Base-by-base conservation (phyloP, 2,113 vertebrate species). In the Leiothrix lutea region DNA sequence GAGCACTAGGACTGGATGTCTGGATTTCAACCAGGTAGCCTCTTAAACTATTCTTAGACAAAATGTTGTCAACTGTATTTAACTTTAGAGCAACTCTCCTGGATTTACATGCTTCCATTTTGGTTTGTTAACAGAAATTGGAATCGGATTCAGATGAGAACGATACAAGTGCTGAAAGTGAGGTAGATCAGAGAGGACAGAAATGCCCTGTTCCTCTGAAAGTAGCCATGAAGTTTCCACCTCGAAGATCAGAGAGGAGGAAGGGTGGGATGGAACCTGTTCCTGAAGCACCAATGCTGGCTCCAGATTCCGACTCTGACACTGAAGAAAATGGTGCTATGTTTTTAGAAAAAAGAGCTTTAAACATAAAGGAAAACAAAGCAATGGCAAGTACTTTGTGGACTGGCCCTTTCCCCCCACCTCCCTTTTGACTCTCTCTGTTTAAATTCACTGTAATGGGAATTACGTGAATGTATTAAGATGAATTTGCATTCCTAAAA, bases 331-430 rank as follows among this genome's bases (percentile, higher is more conserved):
- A 86, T 5, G 98, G 98, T 38, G 88, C 98, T 9, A 87, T 98
- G 95, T 99, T 99, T 87, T 97, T 99, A 88, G 96, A 97, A 94
- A 99, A 99, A 95, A 98, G 99, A 92, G 99, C 99, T n/a, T 96
- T 99, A 90, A 99, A 99, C 92, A 99, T 99, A 95, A 99, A 99
- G 94, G 99, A 99, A 96, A 99, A 99, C 97, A 99, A 99, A 97
- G 99, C 98, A 71, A 99, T 99, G 99, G 99, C 99, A 98, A 77
- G 97, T 97, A 80, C 28, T 88, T 26, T 73, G 6, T 42, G 50
- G 14, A 5, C 14, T 15, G 9, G 19, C 25, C 19, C 14, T 58
- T 61, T 56, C 29, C 8, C 14, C 5, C 9, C 51, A 38, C 15
- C 45, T 33, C 23, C 7, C 22, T 17, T 29, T 40, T 6, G 6